Conservation (phyloP, 2,797 vertebrate species). For the Sarcoramphus papa region DNA sequence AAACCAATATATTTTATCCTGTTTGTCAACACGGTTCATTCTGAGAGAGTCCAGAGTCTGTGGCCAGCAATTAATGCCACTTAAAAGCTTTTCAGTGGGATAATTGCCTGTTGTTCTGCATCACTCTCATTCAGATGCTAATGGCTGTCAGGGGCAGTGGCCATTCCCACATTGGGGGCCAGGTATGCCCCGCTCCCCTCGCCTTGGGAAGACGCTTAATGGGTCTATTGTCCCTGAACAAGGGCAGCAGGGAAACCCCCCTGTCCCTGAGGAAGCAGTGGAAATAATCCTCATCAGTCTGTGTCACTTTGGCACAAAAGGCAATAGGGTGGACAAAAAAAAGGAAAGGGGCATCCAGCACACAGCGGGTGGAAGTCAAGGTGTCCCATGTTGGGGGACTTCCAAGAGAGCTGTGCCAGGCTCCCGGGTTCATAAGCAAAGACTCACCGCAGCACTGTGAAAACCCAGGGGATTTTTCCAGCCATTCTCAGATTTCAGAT, state of each 20-base stretch:
- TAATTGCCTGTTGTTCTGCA: constrained; percentile 62
- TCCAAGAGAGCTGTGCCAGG: background rate
- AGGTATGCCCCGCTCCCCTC: constrained; percentile 38
- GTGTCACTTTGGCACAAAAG: constrained; percentile 49
- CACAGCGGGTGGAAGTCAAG: background rate
- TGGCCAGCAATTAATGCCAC: constrained; percentile 63
- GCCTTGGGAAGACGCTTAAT: constrained; percentile 20
- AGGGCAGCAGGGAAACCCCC: background rate
- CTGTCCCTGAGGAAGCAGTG: constrained; percentile 44
- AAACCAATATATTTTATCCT: constrained; percentile 20
- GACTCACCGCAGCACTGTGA: rapidly evolving
- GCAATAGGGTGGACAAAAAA: background rate
- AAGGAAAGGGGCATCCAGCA: background rate
- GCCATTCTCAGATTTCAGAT: background rate
- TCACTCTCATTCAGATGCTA: constrained; percentile 61
- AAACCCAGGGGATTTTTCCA: background rate
- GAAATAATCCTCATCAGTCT: constrained; percentile 59
- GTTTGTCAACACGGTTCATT: constrained; percentile 51
- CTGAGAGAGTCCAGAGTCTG: background rate
- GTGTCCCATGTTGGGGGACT: background rate
- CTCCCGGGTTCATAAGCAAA: background rate
- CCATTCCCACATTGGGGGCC: constrained; percentile 49
- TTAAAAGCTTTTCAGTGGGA: constrained; percentile 63
- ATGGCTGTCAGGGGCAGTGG: constrained; percentile 42
- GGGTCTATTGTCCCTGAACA: constrained; percentile 36